Percentiles rank a stretch among this genome's conserved stretches.
These are phyloP conservation scores for Petrophora chlorosata DNA, from an alignment of 2,888 invertebrate genomes.

Conservation along the genomic window DNA sequence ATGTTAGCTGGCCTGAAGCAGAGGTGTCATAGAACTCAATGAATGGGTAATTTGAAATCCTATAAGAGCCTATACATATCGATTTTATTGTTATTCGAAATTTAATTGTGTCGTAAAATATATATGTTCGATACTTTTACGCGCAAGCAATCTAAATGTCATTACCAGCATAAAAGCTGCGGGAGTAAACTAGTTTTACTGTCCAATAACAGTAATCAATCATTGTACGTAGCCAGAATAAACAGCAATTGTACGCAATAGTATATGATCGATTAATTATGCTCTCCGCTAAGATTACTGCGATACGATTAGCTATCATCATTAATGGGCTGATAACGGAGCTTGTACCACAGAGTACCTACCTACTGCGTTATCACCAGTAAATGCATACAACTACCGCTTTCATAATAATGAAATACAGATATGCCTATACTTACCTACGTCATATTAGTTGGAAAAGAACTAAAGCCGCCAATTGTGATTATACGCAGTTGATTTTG, in stretches of 20 bases:
- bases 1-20: too few species aligned
- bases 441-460: slow-evolving; percentile 22
- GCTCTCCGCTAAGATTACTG: slow-evolving; percentile 26
- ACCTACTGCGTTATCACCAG: slow-evolving; percentile 29
- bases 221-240: slow-evolving; percentile 34
- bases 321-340: slow-evolving; percentile 46
- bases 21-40: too few species aligned
- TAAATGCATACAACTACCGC: slow-evolving; percentile 27
- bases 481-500: slow-evolving; percentile 3
- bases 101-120: slow-evolving; percentile 24
- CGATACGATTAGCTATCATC: slow-evolving; percentile 32
- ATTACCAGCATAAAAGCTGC: slow-evolving; percentile 27
- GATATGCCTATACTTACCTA: slow-evolving; percentile 27
- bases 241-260: slow-evolving; percentile 39
- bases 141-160: slow-evolving; percentile 28
- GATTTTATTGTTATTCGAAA: slow-evolving; percentile 15
- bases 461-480: background rate
- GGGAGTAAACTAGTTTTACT: slow-evolving; percentile 30
- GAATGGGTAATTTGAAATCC: background rate
- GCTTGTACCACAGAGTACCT: slow-evolving; percentile 34
- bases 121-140: slow-evolving; percentile 20
- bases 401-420: slow-evolving; percentile 30
- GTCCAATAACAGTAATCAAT: slow-evolving; percentile 41
- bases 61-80: background rate
- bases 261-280: slow-evolving; percentile 45